phyloP scores from a whole-genome alignment of 2,113 vertebrate genomes.

The Phoxinus phoxinus region DNA sequence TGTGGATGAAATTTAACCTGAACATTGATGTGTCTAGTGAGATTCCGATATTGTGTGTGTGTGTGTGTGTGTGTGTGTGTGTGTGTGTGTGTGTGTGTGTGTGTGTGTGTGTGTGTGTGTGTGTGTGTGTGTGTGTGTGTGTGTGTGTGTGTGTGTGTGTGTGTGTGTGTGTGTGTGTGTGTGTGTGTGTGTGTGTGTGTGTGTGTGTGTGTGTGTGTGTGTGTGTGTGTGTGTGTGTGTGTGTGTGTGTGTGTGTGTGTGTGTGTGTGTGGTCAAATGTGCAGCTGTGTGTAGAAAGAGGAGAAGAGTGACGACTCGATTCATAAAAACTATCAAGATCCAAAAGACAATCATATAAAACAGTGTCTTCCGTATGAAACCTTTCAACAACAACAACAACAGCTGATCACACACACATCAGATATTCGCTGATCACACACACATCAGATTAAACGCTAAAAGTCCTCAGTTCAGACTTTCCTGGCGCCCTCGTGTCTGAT shows the following conservation, averaged over 20 bases:
- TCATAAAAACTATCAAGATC: slow-evolving; percentile 64
- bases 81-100: neutral
- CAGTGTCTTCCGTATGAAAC: slow-evolving; percentile 73
- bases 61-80: slow-evolving; percentile 15
- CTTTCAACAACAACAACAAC: slow-evolving; percentile 66
- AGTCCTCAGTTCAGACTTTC: slow-evolving; percentile 76
- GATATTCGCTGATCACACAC: neutral
- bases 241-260: too few species aligned
- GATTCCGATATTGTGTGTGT: too few species aligned
- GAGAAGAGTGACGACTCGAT: slow-evolving; percentile 37
- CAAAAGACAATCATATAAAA: slow-evolving; percentile 67
- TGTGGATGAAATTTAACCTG: neutral
- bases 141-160: slow-evolving; percentile 9
- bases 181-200: neutral
- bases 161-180: slow-evolving; percentile 22
- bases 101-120: slow-evolving; percentile 18
- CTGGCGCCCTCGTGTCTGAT: slow-evolving; percentile 93
- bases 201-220: slow-evolving; percentile 17
- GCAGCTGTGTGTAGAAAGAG: slow-evolving; percentile 45
- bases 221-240: slow-evolving; percentile 1
- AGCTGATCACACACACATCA: neutral
- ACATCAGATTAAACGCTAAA: neutral
- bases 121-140: neutral
- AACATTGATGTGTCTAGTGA: neutral
- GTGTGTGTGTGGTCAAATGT: slow-evolving; percentile 15